These are phyloP conservation scores for Leptarthrus brevirostris DNA, from an alignment of 2,888 invertebrate genomes.

Conservation along the genomic window DNA sequence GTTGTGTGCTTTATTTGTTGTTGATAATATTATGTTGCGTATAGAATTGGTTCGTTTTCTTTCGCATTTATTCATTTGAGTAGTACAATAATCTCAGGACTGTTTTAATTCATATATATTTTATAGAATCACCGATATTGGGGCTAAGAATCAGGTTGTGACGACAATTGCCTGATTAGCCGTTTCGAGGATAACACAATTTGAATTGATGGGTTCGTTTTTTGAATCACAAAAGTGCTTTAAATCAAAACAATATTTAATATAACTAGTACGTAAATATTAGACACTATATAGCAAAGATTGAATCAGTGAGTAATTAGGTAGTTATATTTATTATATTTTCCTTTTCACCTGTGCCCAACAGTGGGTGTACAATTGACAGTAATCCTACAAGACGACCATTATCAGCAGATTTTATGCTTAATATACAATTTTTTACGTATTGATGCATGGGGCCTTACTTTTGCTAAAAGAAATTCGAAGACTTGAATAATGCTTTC, in stretches of 20 bases:
- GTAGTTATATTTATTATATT: background rate
- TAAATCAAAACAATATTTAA: background rate
- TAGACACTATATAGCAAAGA: background rate
- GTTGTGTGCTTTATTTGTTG: slow-evolving; percentile 54
- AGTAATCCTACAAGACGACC: background rate
- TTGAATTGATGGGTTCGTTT: slow-evolving; percentile 11
- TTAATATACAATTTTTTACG: background rate
- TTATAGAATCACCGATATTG: slow-evolving; percentile 71
- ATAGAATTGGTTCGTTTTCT: too few relatives aligned
- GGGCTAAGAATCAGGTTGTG: slow-evolving; percentile 73
- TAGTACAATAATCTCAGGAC: too few relatives aligned
- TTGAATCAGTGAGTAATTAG: background rate
- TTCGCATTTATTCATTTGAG: too few relatives aligned
- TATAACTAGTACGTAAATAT: background rate
- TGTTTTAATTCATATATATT: too few relatives aligned
- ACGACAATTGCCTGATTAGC: slow-evolving; percentile 68
- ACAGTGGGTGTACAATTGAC: background rate
- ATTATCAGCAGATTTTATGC: background rate
- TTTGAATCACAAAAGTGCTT: slow-evolving; percentile 18
- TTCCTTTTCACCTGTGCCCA: background rate
- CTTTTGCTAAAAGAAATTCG: background rate
- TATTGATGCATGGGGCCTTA: slow-evolving; percentile 31
- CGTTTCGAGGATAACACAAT: background rate
- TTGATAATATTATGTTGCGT: too few relatives aligned
- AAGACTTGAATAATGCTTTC: background rate